These are phyloP conservation scores for Drosophila punjabiensis DNA, from an alignment of 1,140 invertebrate genomes.

Conservation along the genomic window DNA sequence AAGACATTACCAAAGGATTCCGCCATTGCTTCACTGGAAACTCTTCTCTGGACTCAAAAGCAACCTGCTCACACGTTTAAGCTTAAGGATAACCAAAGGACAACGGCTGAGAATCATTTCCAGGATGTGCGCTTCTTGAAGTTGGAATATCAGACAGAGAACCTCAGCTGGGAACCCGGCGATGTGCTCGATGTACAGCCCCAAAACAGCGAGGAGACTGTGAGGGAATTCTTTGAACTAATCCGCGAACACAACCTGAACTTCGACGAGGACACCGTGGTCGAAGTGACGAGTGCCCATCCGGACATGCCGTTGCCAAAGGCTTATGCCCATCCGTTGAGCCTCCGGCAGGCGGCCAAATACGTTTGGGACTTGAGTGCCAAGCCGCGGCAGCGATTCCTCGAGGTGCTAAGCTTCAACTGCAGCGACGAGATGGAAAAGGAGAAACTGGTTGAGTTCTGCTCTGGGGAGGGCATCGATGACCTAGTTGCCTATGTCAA, in stretches of 20 bases:
- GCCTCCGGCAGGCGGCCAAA: slow-evolving; percentile 88
- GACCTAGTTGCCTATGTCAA: slow-evolving; percentile 96
- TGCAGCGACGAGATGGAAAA: slow-evolving; percentile 94
- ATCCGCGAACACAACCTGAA: slow-evolving; percentile 87
- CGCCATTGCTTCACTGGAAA: slow-evolving; percentile 42
- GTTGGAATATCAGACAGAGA: slow-evolving; percentile 65
- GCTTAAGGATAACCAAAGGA: slow-evolving; percentile 87
- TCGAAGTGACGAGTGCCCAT: slow-evolving; percentile 87
- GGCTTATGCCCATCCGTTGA: slow-evolving; percentile 85
- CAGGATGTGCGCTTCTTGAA: slow-evolving; percentile 96
- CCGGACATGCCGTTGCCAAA: slow-evolving; percentile 87
- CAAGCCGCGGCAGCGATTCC: slow-evolving; percentile 94
- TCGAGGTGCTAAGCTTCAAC: slow-evolving; percentile 93
- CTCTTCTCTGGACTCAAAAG: slow-evolving; percentile 84
- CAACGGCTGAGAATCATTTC: slow-evolving; percentile 89
- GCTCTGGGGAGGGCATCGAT: slow-evolving; percentile 93
- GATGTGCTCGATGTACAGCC: slow-evolving; percentile 95
- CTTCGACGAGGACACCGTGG: slow-evolving; percentile 87
- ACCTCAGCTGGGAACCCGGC: slow-evolving; percentile 91
- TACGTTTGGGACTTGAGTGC: slow-evolving; percentile 92
- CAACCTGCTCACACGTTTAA: slow-evolving; percentile 61
- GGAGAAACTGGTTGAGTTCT: slow-evolving; percentile 96
- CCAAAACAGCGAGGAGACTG: slow-evolving; percentile 90
- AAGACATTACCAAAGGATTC: slow-evolving; percentile 16
- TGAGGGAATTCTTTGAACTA: slow-evolving; percentile 90